Percentiles rank a stretch among this genome's conserved stretches.
Conservation (phyloP, 2,888 invertebrate species). For the Lapara coniferarum region DNA sequence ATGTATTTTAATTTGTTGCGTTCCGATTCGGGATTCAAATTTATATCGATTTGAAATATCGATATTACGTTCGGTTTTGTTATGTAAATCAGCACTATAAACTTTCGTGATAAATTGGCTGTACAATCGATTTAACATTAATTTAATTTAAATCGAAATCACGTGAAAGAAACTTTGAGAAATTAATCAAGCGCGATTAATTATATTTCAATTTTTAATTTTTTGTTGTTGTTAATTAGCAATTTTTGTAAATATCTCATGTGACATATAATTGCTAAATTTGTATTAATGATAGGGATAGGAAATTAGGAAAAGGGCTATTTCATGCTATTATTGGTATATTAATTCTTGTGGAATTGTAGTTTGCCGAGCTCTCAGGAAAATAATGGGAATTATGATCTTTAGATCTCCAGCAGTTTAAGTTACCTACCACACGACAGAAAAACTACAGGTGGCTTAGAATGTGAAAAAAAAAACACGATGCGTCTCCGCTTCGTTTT, state of each 20-base stretch:
- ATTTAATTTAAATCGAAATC: slow-evolving; percentile 1
- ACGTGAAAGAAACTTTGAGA: not conserved
- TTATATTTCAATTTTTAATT: not conserved
- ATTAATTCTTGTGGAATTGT: no score
- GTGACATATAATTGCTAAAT: no score
- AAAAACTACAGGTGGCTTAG: no score
- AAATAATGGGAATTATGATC: no score
- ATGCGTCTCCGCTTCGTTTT: no score
- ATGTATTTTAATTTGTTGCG: slow-evolving; percentile 25
- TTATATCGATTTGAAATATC: slow-evolving; percentile 19
- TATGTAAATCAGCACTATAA: slow-evolving; percentile 20
- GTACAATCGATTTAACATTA: slow-evolving; percentile 4
- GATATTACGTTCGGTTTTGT: slow-evolving; percentile 25
- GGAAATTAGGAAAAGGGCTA: no score
- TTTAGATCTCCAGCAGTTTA: no score
- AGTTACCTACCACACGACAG: no score
- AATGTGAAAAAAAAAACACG: no score
- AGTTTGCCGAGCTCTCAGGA: no score
- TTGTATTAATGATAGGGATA: no score
- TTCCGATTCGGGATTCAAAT: slow-evolving; percentile 24
- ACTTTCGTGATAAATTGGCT: slow-evolving; percentile 19
- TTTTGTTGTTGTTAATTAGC: not conserved
- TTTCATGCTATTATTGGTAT: no score
- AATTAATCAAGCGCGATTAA: not conserved
- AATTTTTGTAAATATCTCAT: not conserved